These are phyloP conservation scores for Laticauda laticaudata DNA, from an alignment of 2,113 vertebrate genomes.

Conservation along the genomic window DNA sequence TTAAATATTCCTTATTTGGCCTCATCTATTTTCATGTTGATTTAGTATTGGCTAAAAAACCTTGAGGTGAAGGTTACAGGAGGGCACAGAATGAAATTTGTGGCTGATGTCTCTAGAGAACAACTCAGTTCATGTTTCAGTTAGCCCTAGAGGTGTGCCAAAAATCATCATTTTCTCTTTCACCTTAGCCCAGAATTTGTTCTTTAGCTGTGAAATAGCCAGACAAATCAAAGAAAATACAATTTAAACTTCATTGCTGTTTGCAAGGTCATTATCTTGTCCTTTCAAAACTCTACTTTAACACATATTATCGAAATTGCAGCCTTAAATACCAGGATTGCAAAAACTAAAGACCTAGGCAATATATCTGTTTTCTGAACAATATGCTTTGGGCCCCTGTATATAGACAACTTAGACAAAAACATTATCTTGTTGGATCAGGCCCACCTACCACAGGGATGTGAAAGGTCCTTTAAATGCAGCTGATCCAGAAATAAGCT, in stretches of 20 bases:
- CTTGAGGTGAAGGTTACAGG: conserved; percentile 7
- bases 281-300: not conserved
- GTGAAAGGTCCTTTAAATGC: not conserved
- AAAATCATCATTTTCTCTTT: conserved; percentile 16
- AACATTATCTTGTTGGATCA: not conserved
- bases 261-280: not conserved
- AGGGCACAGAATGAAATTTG: conserved; percentile 30
- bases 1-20: not conserved
- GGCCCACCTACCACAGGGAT: too few species aligned
- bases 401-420: not conserved
- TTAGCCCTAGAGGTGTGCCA: conserved; percentile 18
- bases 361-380: not conserved
- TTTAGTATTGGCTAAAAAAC: conserved; percentile 6
- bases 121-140: conserved; percentile 14
- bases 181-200: conserved; percentile 16
- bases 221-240: conserved; percentile 25
- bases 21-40: conserved; percentile 27
- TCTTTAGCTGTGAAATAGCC: conserved; percentile 13
- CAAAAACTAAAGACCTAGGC: not conserved
- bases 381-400: not conserved
- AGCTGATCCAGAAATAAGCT: not conserved
- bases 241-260: conserved; percentile 9
- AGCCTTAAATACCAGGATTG: not conserved
- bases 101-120: conserved; percentile 9
- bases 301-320: not conserved